Conservation (phyloP, 2,888 invertebrate genomes). For the Drosophila conformis region DNA sequence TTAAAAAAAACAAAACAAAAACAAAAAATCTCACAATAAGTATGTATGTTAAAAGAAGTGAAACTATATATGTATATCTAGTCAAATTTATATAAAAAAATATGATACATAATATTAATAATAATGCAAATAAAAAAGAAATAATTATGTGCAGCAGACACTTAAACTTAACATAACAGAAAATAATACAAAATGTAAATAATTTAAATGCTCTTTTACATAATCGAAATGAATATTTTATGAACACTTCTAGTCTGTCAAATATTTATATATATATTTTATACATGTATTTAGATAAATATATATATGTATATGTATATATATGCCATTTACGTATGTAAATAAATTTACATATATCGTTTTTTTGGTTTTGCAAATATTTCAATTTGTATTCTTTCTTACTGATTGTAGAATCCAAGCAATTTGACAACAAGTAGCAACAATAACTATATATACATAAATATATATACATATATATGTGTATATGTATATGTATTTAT, state of each 20-base stretch:
- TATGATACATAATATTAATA: conserved; percentile 13
- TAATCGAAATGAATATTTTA: conserved; percentile 1
- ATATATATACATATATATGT: background rate
- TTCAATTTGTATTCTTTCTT: conserved; percentile 1
- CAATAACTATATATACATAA: background rate
- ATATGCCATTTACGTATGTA: background rate
- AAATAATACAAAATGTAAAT: conserved; percentile 6
- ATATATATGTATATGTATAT: background rate
- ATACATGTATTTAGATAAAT: background rate
- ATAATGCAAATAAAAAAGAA: conserved; percentile 4
- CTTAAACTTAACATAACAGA: conserved; percentile 9
- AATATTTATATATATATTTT: background rate
- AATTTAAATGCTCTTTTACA: conserved; percentile 5
- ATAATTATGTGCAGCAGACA: conserved; percentile 4
- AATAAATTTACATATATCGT: conserved; percentile 1
- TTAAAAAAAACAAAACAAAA: conserved; percentile 3
- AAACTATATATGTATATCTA: conserved; percentile 57
- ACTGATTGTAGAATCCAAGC: conserved; percentile 11
- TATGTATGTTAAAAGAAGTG: conserved; percentile 30
- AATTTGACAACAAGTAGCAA: conserved; percentile 14
- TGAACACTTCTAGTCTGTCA: background rate
- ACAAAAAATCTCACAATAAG: conserved; percentile 18
- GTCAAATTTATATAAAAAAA: conserved; percentile 62
- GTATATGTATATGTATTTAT: background rate
- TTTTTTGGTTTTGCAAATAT: conserved; percentile 12